These are phyloP conservation scores for Plagodis pulveraria DNA, from an alignment of 2,888 invertebrate species.

Conservation along the genomic window DNA sequence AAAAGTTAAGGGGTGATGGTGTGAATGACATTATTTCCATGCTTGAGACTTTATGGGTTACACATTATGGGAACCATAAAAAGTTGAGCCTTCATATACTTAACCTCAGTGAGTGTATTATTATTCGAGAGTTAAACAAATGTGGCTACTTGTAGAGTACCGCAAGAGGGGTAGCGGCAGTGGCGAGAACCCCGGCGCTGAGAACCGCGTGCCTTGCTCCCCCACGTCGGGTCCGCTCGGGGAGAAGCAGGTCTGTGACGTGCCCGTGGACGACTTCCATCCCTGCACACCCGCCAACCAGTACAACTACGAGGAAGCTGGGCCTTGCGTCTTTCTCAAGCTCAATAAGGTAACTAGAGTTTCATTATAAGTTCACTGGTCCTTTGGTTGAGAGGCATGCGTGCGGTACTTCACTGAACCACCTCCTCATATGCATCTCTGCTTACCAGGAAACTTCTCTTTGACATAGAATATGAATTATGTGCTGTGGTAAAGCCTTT, in stretches of 20 bases:
- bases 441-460: too few relatives aligned
- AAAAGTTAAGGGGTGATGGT: too few relatives aligned
- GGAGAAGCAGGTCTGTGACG: conserved; percentile 92
- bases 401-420: neutral
- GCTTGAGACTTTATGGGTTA: too few relatives aligned
- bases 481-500: too few relatives aligned
- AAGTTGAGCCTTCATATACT: too few relatives aligned
- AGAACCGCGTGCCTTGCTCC: conserved; percentile 87
- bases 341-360: conserved; percentile 93
- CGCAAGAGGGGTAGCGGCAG: conserved; percentile 79
- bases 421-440: too few relatives aligned
- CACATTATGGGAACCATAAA: too few relatives aligned
- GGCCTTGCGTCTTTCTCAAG: conserved; percentile 98
- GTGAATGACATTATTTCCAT: too few relatives aligned
- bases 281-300: conserved; percentile 91
- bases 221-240: conserved; percentile 86
- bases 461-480: too few relatives aligned
- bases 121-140: too few relatives aligned
- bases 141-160: conserved; percentile 60
- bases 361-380: neutral
- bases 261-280: conserved; percentile 89
- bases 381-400: too few relatives aligned
- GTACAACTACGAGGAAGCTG: conserved; percentile 94
- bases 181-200: conserved; percentile 76
- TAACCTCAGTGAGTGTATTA: too few relatives aligned